These are phyloP conservation scores for Andrena marginata DNA, from an alignment of 2,888 invertebrate species.

Conservation along the genomic window DNA sequence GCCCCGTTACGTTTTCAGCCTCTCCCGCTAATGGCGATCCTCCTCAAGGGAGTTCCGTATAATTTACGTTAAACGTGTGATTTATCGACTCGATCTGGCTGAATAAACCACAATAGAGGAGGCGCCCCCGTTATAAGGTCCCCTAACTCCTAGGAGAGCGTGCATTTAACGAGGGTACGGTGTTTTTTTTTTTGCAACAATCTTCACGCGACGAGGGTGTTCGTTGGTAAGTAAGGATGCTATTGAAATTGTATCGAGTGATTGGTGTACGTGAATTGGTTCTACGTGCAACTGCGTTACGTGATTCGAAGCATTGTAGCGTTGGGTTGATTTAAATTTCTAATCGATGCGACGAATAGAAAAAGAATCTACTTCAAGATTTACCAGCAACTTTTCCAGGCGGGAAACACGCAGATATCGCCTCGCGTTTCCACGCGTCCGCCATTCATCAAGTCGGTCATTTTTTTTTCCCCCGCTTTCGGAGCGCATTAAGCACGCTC, in stretches of 20 bases:
- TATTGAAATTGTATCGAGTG: constrained; percentile 24
- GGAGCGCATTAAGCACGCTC: constrained; percentile 37
- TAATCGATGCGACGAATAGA: constrained; percentile 2
- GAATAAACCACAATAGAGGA: constrained; percentile 42
- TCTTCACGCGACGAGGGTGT: neutral
- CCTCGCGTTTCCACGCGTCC: constrained; percentile 38
- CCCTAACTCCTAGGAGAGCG: neutral
- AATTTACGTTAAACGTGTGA: constrained; percentile 45
- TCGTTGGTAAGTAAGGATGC: constrained; percentile 6
- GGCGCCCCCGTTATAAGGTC: constrained; percentile 22
- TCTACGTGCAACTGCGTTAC: constrained; percentile 4
- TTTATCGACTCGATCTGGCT: constrained; percentile 26
- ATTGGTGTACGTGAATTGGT: neutral
- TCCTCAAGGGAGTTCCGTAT: constrained; percentile 16
- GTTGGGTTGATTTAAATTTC: constrained; percentile 40
- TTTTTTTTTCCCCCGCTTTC: constrained; percentile 14
- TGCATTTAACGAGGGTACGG: neutral
- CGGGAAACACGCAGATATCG: constrained; percentile 19
- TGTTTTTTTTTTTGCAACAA: neutral
- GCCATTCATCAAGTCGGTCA: constrained; percentile 45
- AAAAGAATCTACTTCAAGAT: constrained; percentile 16
- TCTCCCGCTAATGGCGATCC: constrained; percentile 41
- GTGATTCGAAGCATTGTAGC: constrained; percentile 14
- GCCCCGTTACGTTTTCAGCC: constrained; percentile 45
- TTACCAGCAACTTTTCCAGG: constrained; percentile 27